Percentiles rank a stretch among this genome's conserved stretches.
phyloP scores from a whole-genome alignment of 2,113 vertebrate species.

The Silurus asotus region DNA sequence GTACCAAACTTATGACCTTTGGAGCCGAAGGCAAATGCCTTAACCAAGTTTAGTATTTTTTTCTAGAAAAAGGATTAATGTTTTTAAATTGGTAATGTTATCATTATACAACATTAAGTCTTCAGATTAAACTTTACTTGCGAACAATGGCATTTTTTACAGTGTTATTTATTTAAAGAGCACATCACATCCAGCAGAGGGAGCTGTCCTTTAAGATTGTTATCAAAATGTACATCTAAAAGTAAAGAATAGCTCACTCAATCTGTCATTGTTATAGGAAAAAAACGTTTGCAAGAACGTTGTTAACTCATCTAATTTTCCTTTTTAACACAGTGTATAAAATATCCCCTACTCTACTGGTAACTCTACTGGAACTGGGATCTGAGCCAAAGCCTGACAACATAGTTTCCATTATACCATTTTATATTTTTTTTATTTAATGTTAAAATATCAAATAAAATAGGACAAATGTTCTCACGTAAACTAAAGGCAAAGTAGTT shows the following conservation, averaged over 20 bases:
- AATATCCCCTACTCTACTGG: not conserved
- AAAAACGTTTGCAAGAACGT: not conserved
- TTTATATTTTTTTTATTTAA: not conserved
- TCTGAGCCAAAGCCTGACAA: not conserved
- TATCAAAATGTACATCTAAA: not conserved
- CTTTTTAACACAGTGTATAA: not conserved
- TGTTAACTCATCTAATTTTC: not conserved
- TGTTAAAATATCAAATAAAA: no score
- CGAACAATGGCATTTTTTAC: not conserved
- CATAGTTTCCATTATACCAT: not conserved
- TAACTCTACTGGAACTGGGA: not conserved
- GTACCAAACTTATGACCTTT: no score
- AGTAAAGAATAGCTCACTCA: not conserved
- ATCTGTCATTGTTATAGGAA: not conserved
- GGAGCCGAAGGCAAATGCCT: no score
- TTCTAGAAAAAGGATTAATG: not conserved
- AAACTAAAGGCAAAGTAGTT: not conserved
- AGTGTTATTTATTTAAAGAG: not conserved
- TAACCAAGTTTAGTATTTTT: not conserved
- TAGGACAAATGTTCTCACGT: no score
- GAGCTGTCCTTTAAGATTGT: slow-evolving; percentile 6
- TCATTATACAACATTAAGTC: not conserved
- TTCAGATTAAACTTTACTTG: not conserved
- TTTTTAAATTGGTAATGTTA: not conserved
- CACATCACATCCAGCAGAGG: slow-evolving; percentile 39